Evolutionary conservation across 2,113 vertebrate genomes (phyloP), one percentile per base, ranked within the genome.

Genomic region (Uropsilus gracilis): DNA sequence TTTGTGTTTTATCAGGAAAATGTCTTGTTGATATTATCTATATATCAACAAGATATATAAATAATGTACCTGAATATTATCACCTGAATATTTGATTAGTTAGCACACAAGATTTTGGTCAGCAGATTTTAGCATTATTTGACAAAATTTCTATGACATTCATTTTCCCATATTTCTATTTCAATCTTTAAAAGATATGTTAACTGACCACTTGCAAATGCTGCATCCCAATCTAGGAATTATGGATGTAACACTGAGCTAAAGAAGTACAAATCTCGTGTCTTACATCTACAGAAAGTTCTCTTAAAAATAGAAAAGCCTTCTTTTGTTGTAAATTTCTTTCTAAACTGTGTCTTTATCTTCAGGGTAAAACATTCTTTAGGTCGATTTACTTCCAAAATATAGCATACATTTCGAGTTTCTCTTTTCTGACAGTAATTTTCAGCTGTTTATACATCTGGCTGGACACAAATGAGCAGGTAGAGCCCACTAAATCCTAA

Each of bases 401-500:
- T 50, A 89, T 11, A 76, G 22, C 5, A 71, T 53, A 9, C 18
- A 69, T 81, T 89, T 96, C 72, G 20, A 48, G 20, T 72, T 82
- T 83, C 86, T 55, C 24, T 77, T 91, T 30, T 91, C 75, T 55
- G 11, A 61, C 53, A 89, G 46, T 81, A 89, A 77, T 66, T 92
- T 92, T 95, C 55, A 84, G 57, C 64, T 95, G 24, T 90, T 89
- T 90, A 24, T 46, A 73, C 64, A 81, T 95, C 64, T 84, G 91
- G 34, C 26, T 84, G 71, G 83, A 84, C 69, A 94, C 61, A 95
- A 92, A 87, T 94, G 76, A 95, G 18, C 85, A 92, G 94, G 86
- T 95, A 94, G 86, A 94, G 24, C 4, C 10, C n/a, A 39, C 50
- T 94, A 94, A 94, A 95, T 90, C 50, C 89, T 87, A 85, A 95